These are phyloP conservation scores for Pterocles burchelli DNA, from an alignment of 2,113 vertebrate genomes.

Conservation along the genomic window DNA sequence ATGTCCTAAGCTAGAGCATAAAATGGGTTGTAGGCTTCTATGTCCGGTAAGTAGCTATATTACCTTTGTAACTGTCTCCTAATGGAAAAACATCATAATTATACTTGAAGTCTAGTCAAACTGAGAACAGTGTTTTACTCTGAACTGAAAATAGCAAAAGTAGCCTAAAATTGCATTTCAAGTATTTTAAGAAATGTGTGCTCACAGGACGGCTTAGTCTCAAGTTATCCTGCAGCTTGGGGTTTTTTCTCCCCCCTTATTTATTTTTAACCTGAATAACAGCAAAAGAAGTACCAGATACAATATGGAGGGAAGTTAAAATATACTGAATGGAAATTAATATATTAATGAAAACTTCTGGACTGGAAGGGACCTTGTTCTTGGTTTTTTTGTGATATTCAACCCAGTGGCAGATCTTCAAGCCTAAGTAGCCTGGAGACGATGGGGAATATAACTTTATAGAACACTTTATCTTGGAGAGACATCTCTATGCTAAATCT, in stretches of 20 bases:
- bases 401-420: not conserved
- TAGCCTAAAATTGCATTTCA: not conserved
- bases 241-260: rapidly evolving
- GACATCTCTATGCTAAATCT: not conserved
- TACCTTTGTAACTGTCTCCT: not conserved
- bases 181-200: not conserved
- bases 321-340: not conserved
- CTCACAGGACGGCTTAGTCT: not conserved
- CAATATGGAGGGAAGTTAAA: not conserved
- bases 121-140: not conserved
- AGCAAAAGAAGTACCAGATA: not conserved
- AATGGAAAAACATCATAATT: not conserved
- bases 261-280: not conserved
- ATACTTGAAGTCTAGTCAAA: not conserved
- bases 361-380: not conserved
- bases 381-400: not conserved
- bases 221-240: not conserved
- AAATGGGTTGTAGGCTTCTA: not conserved
- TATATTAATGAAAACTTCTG: not conserved
- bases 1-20: not conserved
- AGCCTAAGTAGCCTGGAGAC: not conserved
- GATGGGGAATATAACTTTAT: not conserved
- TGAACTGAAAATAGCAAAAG: not conserved
- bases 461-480: not conserved
- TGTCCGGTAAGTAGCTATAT: not conserved